Base-by-base conservation (phyloP, 2,797 vertebrate species). In the Tokudaia muenninki region DNA sequence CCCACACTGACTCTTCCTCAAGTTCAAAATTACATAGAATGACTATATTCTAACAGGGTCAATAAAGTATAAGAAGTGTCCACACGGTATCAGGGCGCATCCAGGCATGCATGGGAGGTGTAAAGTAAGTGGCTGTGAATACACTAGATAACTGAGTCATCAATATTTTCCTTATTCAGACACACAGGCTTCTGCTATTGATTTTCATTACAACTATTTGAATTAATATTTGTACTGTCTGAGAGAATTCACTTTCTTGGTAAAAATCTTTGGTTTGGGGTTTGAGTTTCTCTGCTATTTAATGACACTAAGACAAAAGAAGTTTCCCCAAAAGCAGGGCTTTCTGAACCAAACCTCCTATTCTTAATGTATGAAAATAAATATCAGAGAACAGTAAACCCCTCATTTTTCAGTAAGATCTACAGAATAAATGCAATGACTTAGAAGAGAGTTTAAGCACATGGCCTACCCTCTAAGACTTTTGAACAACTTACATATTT, bases 281-380 rank as follows among this genome's bases (percentile, higher is more conserved):
- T 93, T 94, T 81, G 22, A 55, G 6, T 70, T 92, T 92, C 87
- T 91, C 17, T 70, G 22, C n/a, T 84, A 4, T 86, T 91, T 94
- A 75, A 41, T 37, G 70, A 14, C 57, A 17, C 0, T 19, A 29
- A 12, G 22, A 37, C 21, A 8, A 67, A 47, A 52, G 59, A 41
- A 12, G 8, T 77, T 80, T 19, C 37, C 59, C 79, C 52, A 37
- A 37, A 82, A 26, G n/a, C 52, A 26, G 57, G 29, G 14, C 37
- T 14, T 50, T 12, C 59, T 86, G 19, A 92, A 37, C 8, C 12
- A 29, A 87, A 55, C 19, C 82, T 70, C 31, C 79, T 29, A 74
- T 81, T 95, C 78, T 50, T 95, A 61, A 87, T 59, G 92, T 84
- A 79, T 75, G 19, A n/a, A 95, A 91, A 92, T 95, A 74, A 94